phyloP scores from a whole-genome alignment of 2,797 vertebrate genomes.

The Muscicapa striata region DNA sequence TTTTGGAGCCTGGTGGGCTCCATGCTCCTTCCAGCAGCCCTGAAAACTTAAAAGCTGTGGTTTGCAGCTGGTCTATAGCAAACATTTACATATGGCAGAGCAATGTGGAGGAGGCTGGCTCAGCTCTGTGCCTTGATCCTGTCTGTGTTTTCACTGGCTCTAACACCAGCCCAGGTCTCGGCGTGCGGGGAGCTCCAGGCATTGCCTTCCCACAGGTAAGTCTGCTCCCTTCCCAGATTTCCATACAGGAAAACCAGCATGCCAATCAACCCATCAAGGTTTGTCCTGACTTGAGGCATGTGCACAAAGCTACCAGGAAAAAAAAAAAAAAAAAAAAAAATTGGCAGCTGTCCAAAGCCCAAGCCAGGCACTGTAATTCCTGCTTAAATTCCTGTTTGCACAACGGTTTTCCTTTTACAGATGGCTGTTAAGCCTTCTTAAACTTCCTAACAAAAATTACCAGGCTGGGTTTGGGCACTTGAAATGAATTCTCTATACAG shows the following conservation, averaged over 20 bases:
- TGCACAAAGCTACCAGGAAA: neutral
- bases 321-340: neutral
- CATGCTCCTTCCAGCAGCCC: neutral
- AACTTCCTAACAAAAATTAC: neutral
- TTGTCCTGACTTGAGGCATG: neutral
- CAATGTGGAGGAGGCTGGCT: neutral
- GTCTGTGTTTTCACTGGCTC: neutral
- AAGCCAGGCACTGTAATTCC: neutral
- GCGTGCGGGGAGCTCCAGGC: neutral
- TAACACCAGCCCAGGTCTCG: neutral
- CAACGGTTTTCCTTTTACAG: neutral
- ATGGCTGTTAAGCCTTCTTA: constrained; percentile 16
- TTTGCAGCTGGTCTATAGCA: neutral
- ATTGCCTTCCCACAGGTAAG: constrained; percentile 63
- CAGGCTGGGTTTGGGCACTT: neutral
- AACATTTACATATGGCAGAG: neutral
- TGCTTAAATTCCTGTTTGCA: constrained; percentile 29
- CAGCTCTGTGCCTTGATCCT: constrained; percentile 52
- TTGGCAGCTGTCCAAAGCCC: constrained; percentile 3
- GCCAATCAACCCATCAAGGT: neutral
- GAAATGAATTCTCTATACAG: neutral
- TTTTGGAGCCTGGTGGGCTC: neutral
- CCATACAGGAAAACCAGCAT: neutral
- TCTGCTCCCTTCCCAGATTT: neutral
- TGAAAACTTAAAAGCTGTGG: neutral